Evolutionary conservation across 2,797 vertebrate genomes (phyloP).

Genomic region (Pseudochirops cupreus): DNA sequence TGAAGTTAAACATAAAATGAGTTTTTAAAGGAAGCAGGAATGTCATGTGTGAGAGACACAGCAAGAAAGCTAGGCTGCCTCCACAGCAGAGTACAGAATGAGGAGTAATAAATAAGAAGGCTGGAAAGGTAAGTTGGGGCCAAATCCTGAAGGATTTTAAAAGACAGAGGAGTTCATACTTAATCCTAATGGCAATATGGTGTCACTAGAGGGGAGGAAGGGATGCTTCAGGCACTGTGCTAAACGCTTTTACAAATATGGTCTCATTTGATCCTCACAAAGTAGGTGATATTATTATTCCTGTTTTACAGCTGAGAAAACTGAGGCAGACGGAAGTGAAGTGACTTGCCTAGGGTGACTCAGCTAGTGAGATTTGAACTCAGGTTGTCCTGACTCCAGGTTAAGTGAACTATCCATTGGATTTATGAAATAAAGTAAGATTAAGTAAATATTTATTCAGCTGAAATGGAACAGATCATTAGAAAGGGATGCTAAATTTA

Average conservation of each 20-base stretch:
- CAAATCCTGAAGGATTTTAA: neutral
- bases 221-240: neutral
- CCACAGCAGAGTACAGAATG: neutral
- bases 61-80: neutral
- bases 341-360: neutral
- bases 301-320: neutral
- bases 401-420: neutral
- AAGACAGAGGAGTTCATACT: neutral
- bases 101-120: neutral
- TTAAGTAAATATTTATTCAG: slow-evolving; percentile 17
- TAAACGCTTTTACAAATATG: neutral
- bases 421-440: slow-evolving; percentile 23
- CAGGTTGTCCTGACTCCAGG: neutral
- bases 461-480: slow-evolving; percentile 45
- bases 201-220: neutral
- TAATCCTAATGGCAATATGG: neutral
- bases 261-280: neutral
- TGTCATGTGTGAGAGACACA: neutral
- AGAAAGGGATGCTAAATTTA: slow-evolving; percentile 52
- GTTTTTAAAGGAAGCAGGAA: neutral
- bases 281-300: neutral
- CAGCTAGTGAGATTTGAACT: neutral
- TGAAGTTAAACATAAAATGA: neutral
- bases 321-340: neutral
- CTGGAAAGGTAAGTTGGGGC: neutral